Conservation (phyloP, 2,797 vertebrate genomes). For the Enteromius paludinosus region DNA sequence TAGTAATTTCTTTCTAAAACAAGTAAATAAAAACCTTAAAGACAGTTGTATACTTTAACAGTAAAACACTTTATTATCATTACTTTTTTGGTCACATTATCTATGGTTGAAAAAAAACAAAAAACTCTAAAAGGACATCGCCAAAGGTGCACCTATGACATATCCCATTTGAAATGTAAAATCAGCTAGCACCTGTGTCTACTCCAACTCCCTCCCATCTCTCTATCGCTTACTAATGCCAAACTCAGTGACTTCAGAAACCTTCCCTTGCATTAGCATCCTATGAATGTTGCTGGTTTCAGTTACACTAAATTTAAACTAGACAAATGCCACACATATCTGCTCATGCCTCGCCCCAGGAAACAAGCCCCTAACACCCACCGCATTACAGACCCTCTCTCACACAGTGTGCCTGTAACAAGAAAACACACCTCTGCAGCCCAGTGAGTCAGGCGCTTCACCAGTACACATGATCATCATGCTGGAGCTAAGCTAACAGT, state of each 20-base stretch:
- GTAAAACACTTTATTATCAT: neutral
- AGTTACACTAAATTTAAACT: conserved; percentile 89
- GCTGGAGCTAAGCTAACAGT: conserved; percentile 13
- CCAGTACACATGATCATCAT: neutral
- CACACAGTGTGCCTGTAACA: neutral
- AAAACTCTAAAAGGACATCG: neutral
- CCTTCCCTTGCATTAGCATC: conserved; percentile 72
- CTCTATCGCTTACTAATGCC: conserved; percentile 21
- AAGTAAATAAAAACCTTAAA: neutral
- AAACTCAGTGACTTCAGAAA: conserved; percentile 69
- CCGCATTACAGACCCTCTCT: conserved; percentile 61
- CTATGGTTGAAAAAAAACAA: no score
- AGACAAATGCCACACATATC: conserved; percentile 86
- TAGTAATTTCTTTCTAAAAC: neutral
- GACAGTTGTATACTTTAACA: neutral
- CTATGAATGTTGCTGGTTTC: conserved; percentile 76
- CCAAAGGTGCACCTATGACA: neutral
- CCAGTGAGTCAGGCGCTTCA: neutral
- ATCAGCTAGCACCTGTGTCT: neutral
- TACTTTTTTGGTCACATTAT: neutral
- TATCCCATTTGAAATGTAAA: conserved; percentile 10
- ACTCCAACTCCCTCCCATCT: neutral
- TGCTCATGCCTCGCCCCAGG: conserved; percentile 80
- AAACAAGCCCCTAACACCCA: conserved; percentile 78
- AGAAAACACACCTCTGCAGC: conserved; percentile 24